phyloP scores from a whole-genome alignment of 2,888 invertebrate genomes.

The Sphinx pinastri region DNA sequence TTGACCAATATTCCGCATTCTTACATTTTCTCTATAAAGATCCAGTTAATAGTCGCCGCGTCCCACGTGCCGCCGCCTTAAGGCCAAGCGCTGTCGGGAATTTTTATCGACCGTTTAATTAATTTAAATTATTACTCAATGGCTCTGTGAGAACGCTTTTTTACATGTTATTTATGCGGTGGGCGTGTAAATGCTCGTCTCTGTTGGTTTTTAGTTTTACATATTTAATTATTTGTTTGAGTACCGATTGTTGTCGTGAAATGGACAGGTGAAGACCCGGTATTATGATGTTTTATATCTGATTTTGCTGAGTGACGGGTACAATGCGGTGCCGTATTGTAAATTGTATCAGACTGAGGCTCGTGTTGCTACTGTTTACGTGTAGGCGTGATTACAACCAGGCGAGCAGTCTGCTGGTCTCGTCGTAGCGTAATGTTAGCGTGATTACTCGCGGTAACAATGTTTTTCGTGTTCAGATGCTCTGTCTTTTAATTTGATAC shows the following conservation, averaged over 20 bases:
- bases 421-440: neutral
- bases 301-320: no score
- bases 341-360: no score
- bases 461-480: neutral
- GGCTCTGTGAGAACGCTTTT: conserved; percentile 16
- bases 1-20: conserved; percentile 66
- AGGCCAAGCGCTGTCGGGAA: conserved; percentile 49
- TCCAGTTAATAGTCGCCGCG: conserved; percentile 63
- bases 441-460: neutral
- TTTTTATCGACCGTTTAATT: conserved; percentile 35
- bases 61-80: conserved; percentile 63
- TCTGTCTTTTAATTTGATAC: neutral
- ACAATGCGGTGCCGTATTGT: no score
- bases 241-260: neutral
- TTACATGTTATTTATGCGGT: conserved; percentile 5
- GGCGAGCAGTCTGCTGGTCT: no score
- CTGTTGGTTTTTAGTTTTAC: neutral
- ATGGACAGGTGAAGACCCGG: no score
- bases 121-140: conserved; percentile 22
- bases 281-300: no score
- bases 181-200: conserved; percentile 15
- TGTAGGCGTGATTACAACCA: no score
- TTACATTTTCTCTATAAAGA: conserved; percentile 65
- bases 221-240: conserved; percentile 15
- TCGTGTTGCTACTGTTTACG: no score